phyloP scores from a whole-genome alignment of 2,888 invertebrate species.

The Acanthosepion esculentum region DNA sequence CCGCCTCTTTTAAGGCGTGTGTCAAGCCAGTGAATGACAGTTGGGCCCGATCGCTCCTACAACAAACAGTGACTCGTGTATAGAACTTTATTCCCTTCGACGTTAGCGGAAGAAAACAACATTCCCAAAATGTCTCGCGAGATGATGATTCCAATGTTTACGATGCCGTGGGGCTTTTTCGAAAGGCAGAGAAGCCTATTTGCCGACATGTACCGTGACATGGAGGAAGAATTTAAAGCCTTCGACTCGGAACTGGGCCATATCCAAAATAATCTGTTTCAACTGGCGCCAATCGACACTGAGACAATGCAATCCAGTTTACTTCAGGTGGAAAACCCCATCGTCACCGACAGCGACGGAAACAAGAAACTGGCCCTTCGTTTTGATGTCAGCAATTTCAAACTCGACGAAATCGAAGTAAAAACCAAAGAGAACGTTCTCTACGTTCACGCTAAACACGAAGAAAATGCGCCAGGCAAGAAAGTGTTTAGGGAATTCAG shows the following conservation, averaged over 20 bases:
- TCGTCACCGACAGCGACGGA: constrained; percentile 79
- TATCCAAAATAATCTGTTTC: constrained; percentile 60
- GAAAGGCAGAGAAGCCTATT: constrained; percentile 58
- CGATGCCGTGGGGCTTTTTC: constrained; percentile 58
- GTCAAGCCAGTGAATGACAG: neutral
- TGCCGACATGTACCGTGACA: constrained; percentile 53
- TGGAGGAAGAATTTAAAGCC: constrained; percentile 53
- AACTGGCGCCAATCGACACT: constrained; percentile 53
- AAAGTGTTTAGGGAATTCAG: constrained; percentile 99
- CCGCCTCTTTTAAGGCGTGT: neutral
- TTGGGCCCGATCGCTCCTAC: no score
- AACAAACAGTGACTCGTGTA: no score
- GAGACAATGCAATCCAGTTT: constrained; percentile 47
- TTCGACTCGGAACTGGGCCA: constrained; percentile 62
- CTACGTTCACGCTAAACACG: constrained; percentile 94
- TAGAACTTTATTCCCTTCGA: neutral
- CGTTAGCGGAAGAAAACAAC: neutral
- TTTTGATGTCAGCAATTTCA: constrained; percentile 97
- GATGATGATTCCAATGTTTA: constrained; percentile 55
- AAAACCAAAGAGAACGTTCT: constrained; percentile 99
- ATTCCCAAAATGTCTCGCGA: constrained; percentile 50
- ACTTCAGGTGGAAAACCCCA: constrained; percentile 62
- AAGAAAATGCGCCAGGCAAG: constrained; percentile 97
- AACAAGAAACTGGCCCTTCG: constrained; percentile 91
- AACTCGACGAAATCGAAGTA: constrained; percentile 95